phyloP scores from a whole-genome alignment of 2,113 vertebrate genomes.

The Falcunculus frontatus region DNA sequence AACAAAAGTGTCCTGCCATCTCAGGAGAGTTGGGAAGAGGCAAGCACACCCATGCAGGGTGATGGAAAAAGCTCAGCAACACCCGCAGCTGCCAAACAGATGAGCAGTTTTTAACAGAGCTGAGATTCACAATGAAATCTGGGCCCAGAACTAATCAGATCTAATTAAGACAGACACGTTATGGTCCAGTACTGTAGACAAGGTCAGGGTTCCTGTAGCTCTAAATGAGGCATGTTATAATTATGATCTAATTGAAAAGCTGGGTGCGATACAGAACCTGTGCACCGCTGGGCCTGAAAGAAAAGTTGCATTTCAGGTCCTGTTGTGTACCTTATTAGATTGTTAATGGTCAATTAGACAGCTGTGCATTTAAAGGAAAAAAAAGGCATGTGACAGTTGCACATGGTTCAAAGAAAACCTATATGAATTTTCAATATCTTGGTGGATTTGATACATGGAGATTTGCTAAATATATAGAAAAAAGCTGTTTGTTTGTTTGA shows the following conservation, averaged over 20 bases:
- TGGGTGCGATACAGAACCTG: conserved; percentile 69
- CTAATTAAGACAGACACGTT: conserved; percentile 81
- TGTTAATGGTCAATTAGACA: conserved; percentile 68
- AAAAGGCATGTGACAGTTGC: neutral
- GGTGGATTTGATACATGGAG: neutral
- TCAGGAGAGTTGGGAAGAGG: neutral
- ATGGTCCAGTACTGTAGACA: conserved; percentile 67
- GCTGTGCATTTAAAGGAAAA: conserved; percentile 22
- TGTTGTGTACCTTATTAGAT: conserved; percentile 60
- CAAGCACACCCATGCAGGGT: neutral
- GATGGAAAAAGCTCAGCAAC: conserved; percentile 26
- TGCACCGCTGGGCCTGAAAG: conserved; percentile 48
- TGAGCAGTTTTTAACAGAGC: conserved; percentile 52
- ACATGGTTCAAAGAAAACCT: neutral
- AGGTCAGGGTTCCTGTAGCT: conserved; percentile 69
- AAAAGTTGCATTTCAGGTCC: conserved; percentile 46
- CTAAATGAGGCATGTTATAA: conserved; percentile 78
- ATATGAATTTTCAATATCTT: neutral
- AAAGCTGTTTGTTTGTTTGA: neutral
- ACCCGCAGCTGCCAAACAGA: conserved; percentile 70
- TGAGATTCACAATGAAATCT: conserved; percentile 61
- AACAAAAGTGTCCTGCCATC: neutral
- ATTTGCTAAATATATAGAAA: neutral
- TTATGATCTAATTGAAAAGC: conserved; percentile 83
- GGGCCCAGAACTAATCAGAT: conserved; percentile 76